A percentile compares a stretch with the other conserved stretches of the same genome.
Evolutionary conservation across 2,113 vertebrate genomes (phyloP).

Genomic region (Chaetodon auriga): DNA sequence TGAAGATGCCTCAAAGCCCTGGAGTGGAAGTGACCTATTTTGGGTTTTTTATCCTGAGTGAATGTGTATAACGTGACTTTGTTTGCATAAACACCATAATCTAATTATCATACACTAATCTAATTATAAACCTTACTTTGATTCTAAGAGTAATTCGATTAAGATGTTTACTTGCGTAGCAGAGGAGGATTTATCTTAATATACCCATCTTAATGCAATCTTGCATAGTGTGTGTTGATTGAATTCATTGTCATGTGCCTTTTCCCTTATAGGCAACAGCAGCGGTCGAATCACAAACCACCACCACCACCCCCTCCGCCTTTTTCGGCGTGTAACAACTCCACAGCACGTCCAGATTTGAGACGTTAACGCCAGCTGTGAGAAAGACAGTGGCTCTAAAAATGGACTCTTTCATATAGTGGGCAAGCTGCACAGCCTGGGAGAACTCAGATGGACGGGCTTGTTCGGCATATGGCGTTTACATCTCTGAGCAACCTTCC

Average conservation of each 20-base stretch:
- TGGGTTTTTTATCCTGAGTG: constrained; percentile 19
- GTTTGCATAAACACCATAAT: constrained; percentile 73
- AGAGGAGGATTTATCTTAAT: constrained; percentile 61
- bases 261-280: constrained; percentile 44
- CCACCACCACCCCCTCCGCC: not conserved
- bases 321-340: constrained; percentile 4
- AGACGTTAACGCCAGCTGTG: constrained; percentile 1
- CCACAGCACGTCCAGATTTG: constrained; percentile 23
- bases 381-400: constrained; percentile 28
- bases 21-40: constrained; percentile 66
- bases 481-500: constrained; percentile 36
- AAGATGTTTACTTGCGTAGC: constrained; percentile 68
- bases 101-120: constrained; percentile 76
- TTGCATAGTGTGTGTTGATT: constrained; percentile 49
- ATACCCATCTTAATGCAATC: constrained; percentile 58
- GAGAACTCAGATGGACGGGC: constrained; percentile 44
- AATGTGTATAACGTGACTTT: constrained; percentile 65
- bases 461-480: constrained; percentile 55
- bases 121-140: constrained; percentile 73
- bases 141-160: constrained; percentile 75
- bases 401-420: constrained; percentile 12
- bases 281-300: not conserved
- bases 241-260: constrained; percentile 42
- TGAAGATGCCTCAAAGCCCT: constrained; percentile 52
- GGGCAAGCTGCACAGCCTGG: constrained; percentile 27